A percentile compares a stretch with the other conserved stretches of the same genome.
These are phyloP conservation scores for Hipparchia sbordonii DNA, from an alignment of 2,888 invertebrate species.

Conservation along the genomic window DNA sequence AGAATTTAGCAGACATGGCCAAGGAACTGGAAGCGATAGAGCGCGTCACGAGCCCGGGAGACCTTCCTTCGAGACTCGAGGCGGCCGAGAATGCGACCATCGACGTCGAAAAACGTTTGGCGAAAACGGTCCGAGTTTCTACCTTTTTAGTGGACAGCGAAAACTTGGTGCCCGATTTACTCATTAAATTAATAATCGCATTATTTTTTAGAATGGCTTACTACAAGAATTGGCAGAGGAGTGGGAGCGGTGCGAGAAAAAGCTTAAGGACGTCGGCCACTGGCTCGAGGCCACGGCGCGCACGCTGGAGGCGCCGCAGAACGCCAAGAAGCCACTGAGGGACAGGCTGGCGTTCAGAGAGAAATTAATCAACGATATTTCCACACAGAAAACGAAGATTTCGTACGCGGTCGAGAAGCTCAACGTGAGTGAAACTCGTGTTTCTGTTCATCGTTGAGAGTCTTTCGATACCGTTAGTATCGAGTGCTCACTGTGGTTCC, in stretches of 20 bases:
- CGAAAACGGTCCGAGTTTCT: conserved; percentile 88
- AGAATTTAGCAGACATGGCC: conserved; percentile 95
- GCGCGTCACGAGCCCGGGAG: conserved; percentile 92
- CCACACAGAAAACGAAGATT: conserved; percentile 95
- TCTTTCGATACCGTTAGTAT: too few species aligned
- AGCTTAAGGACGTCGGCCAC: conserved; percentile 93
- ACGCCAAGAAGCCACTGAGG: conserved; percentile 92
- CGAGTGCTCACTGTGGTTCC: not conserved
- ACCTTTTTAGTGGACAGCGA: not conserved
- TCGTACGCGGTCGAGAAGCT: conserved; percentile 94
- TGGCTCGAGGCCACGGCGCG: conserved; percentile 95
- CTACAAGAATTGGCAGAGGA: conserved; percentile 96
- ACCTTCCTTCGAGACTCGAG: conserved; percentile 92
- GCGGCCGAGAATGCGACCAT: conserved; percentile 94
- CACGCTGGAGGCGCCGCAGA: conserved; percentile 90
- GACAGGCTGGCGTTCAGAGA: conserved; percentile 94
- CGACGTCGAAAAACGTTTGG: conserved; percentile 91
- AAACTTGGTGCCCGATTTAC: not conserved
- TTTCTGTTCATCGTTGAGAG: not conserved
- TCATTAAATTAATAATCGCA: conserved; percentile 19
- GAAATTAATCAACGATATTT: conserved; percentile 92
- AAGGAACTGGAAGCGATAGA: conserved; percentile 94
- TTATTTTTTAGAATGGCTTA: conserved; percentile 87
- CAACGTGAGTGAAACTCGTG: conserved; percentile 84
- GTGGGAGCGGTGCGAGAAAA: conserved; percentile 98